Evolutionary conservation across 2,888 invertebrate genomes (phyloP).

Genomic region (Drosophila neutralis): DNA sequence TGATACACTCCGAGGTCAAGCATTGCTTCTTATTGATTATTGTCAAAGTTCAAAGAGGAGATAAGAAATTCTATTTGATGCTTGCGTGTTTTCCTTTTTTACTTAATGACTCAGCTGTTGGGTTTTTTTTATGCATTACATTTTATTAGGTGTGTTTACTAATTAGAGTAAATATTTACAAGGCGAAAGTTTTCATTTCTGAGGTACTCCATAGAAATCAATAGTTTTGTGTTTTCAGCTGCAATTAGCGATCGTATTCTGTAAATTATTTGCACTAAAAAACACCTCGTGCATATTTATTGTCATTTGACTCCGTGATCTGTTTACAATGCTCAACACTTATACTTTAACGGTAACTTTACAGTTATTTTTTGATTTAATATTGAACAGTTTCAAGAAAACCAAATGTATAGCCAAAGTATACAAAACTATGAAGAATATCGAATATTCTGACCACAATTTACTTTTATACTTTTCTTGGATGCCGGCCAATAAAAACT

Average conservation of each 20-base stretch:
- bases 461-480: slow-evolving; percentile 40
- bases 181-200: neutral
- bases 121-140: neutral
- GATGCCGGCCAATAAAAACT: slow-evolving; percentile 49
- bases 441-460: slow-evolving; percentile 33
- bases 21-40: slow-evolving; percentile 55
- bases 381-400: neutral
- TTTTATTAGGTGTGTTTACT: neutral
- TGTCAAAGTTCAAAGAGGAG: slow-evolving; percentile 59
- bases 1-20: slow-evolving; percentile 58
- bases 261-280: slow-evolving; percentile 1
- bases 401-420: neutral
- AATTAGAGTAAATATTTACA: slow-evolving; percentile 5
- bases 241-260: neutral
- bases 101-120: slow-evolving; percentile 36
- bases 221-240: neutral
- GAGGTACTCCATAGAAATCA: neutral
- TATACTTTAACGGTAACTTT: neutral
- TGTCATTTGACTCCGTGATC: slow-evolving; percentile 11
- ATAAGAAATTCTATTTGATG: slow-evolving; percentile 7
- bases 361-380: neutral
- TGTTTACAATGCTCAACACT: slow-evolving; percentile 15
- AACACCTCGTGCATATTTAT: slow-evolving; percentile 1
- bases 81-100: neutral
- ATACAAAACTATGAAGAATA: slow-evolving; percentile 12